A percentile compares a stretch with the other conserved stretches of the same genome.
Evolutionary conservation across 2,797 vertebrate species (phyloP).

Genomic region (Rhinogobio ventralis): DNA sequence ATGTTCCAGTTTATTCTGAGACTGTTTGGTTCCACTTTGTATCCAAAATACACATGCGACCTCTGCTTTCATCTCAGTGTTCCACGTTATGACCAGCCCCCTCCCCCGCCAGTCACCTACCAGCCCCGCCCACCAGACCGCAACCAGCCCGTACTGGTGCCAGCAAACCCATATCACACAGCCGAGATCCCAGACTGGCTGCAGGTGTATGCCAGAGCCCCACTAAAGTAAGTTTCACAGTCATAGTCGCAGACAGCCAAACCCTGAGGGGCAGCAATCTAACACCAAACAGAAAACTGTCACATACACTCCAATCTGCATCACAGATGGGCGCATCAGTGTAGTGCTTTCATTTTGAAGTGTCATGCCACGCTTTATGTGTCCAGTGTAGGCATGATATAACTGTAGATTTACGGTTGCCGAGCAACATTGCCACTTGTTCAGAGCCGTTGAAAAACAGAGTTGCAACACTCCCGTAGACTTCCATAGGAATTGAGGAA

Average conservation of each 20-base stretch:
- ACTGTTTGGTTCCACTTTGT: neutral
- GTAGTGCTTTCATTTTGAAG: neutral
- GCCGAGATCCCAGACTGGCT: constrained; percentile 99
- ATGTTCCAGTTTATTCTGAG: neutral
- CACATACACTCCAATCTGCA: neutral
- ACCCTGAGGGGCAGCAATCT: neutral
- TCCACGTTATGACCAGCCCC: constrained; percentile 94
- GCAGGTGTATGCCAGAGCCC: constrained; percentile 97
- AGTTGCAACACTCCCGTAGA: neutral
- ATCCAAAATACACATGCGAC: neutral
- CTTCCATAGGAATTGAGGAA: neutral
- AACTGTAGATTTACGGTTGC: neutral
- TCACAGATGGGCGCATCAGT: neutral
- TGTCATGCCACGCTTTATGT: neutral
- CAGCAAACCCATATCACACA: constrained; percentile 97
- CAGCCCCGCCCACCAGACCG: constrained; percentile 89
- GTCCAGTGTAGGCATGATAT: neutral
- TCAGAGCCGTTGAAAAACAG: neutral
- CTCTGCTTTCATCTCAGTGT: constrained; percentile 77
- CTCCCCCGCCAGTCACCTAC: constrained; percentile 90
- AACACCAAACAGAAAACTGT: neutral
- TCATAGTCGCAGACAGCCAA: neutral
- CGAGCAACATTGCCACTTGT: neutral
- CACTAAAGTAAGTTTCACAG: constrained; percentile 88
- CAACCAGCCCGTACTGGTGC: constrained; percentile 91